Evolutionary conservation across 1,140 invertebrate species (phyloP), one percentile per base, ranked within the genome.

Genomic region (Drosophila oshimai): DNA sequence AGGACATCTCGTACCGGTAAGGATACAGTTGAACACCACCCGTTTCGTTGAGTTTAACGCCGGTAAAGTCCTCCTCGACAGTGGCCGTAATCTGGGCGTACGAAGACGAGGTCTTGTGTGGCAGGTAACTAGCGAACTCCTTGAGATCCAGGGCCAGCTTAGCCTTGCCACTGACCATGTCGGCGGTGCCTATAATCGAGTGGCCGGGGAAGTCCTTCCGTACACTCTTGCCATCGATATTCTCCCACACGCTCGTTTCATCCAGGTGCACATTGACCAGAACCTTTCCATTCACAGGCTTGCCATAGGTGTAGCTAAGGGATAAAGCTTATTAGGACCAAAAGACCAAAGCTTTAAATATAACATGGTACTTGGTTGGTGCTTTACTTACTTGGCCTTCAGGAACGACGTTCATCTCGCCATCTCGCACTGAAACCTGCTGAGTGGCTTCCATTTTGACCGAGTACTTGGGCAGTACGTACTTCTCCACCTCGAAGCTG

Each of bases 401-500:
- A 99, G 93, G 29, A 95, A 95, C 95, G 1, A 95, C 95, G 2
- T 93, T 93, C 41, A 98, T 93, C 57, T 94, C 94, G 17, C 95
- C 95, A 61, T 97, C 95, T 69, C 95, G 95, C 87, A 98, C 97
- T 0, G 96, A 95, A 0, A 95, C 93, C 87, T 97, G 96, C 57
- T 95, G 92, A 0, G 97, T 96, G 1, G 96, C 93, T 39, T 96
- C 93, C 41, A 98, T 93, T 0, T 94, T 93, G 15, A 99, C 95
- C 78, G 97, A 94, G 91, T 98, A 99, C 79, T 98, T 98, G 0
- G 98, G 98, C 34, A 98, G 91, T 28, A 99, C 95, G 90, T 99
- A 99, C 91, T 99, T 96, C 3, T 97, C 96, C 7, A 91, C 90
- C 1, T 90, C 78, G 33, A 91, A 90, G 22, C 68, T 77, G 5